Evolutionary conservation across 2,888 invertebrate species (phyloP), one percentile per base, ranked within the genome.

Genomic region (Agrilus mali): DNA sequence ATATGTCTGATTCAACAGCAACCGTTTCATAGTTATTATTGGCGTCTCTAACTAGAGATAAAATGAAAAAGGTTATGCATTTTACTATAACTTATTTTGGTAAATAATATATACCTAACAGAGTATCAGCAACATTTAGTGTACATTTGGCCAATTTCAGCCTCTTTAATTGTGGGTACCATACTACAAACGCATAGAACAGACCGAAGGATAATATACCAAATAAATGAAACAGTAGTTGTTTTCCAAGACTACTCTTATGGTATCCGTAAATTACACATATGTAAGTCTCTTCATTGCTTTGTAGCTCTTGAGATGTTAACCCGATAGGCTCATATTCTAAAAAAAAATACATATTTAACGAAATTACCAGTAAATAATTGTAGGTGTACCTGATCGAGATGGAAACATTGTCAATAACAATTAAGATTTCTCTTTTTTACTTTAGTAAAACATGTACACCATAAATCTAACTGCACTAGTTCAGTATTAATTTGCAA

Each of bases 251-350:
- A 43, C 68, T 71, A 54, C 68, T 65, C 52, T 66, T 68, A 53
- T 27, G 27, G 10, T 70, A 75, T 45, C 77, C 77, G 52, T 66
- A 68, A 51, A 75, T 71, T 55, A 66, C 71, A 48, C 73, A 54
- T 41, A 48, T 41, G 13, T 62, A 60, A 51, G 68, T 65, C 31
- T 54, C 53, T 33, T 54, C 55, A 57, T 68, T 72, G 52, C 70
- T 70, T 58, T 75, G 60, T 38, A 67, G 61, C 58, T 76, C 75
- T 67, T 70, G 70, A 51, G 70, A 69, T 39, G 67, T 61, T 56
- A 74, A 73, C 38, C 71, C 72, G 50, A 75, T 74, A 58, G 69
- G 70, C 67, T 74, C 72, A 59, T 75, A 75, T 59, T 69, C 72
- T 60, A 45, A 13, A 51, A 56, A 36, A 44, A 40, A 41, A 44